Evolutionary conservation across 2,888 invertebrate species (phyloP).

Genomic region (Dusona sp.): DNA sequence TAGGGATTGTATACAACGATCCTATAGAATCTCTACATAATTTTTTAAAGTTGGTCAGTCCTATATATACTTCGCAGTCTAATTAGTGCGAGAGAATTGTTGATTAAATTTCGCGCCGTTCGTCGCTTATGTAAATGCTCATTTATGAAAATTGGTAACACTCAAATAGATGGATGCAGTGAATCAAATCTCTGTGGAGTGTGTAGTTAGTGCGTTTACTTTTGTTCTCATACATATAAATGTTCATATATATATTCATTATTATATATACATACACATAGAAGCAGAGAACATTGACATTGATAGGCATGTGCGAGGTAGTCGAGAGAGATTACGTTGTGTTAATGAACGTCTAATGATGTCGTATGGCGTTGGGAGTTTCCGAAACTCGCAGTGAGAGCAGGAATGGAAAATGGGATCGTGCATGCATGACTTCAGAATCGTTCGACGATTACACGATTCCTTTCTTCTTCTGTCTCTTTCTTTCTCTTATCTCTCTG

Average conservation of each 20-base stretch:
- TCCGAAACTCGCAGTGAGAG: slow-evolving; percentile 22
- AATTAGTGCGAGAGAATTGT: slow-evolving; percentile 35
- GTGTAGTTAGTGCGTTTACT: background rate
- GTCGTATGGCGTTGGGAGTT: slow-evolving; percentile 7
- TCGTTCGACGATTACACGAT: slow-evolving; percentile 49
- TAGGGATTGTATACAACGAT: too few species aligned
- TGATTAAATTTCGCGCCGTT: slow-evolving; percentile 54
- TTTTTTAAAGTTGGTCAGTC: too few species aligned
- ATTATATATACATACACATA: background rate
- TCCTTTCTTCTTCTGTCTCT: slow-evolving; percentile 12
- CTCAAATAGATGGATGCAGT: background rate
- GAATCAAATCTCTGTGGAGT: slow-evolving; percentile 18
- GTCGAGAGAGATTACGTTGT: slow-evolving; percentile 34
- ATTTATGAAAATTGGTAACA: slow-evolving; percentile 8
- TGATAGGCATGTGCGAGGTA: slow-evolving; percentile 16
- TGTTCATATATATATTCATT: background rate
- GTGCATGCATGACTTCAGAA: slow-evolving; percentile 45
- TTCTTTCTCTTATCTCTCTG: background rate
- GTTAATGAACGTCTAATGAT: slow-evolving; percentile 62
- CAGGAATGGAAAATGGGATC: slow-evolving; percentile 19
- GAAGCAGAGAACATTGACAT: slow-evolving; percentile 4
- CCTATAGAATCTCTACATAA: too few species aligned
- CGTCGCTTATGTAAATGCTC: slow-evolving; percentile 36
- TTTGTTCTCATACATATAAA: background rate
- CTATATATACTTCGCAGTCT: background rate